Base-by-base conservation (phyloP, 2,797 vertebrate species). In the Liasis olivaceus region DNA sequence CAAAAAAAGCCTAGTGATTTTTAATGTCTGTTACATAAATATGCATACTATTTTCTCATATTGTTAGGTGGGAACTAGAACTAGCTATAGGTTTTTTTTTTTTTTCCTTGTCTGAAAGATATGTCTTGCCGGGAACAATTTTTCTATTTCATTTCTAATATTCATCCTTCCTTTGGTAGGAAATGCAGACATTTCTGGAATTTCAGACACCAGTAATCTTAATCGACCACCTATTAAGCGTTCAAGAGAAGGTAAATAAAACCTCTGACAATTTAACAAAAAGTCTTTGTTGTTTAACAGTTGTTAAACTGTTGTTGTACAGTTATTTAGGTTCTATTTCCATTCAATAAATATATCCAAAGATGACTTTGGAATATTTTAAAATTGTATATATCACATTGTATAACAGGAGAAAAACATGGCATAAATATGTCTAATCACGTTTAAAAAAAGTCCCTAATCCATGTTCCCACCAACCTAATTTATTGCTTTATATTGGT, bases 191-290 rank as follows among this genome's bases (percentile, higher is more conserved):
- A 47, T 24, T 6, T 60, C 88, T 59, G 56, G 72, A 56, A 84
- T 92, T 77, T 5, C 42, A 22, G 60, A 88, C 60, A 56, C 47
- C 20, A 36, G 20, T 63, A 14, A 36, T 5, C 92, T 93, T 56
- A 0, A 1, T 87, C 92, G 92, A 58, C 92, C 89, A 6, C 2
- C 89, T 88, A 81, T 93, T 84, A 90, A 66, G 77, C 9, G 4
- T 58, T 4, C 47, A 84, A 47, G 42, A 8, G 81, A 11, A 84
- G 89, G 92, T 93, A 88, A 84, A 63, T 90, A 92, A 84, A 31
- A 47, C 60, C 36, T 87, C 13, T 14, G 81, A 1, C 28, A 89
- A 20, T 69, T 36, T 69, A 63, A 84, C 84, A 20, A 69, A 31
- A 42, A 11, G 5, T 36, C 28, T 51, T 14, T 64, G 62, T 66